Percentiles rank a stretch among this genome's conserved stretches.
Conservation (phyloP, 1,140 invertebrate genomes). For the Listronotus oregonensis region DNA sequence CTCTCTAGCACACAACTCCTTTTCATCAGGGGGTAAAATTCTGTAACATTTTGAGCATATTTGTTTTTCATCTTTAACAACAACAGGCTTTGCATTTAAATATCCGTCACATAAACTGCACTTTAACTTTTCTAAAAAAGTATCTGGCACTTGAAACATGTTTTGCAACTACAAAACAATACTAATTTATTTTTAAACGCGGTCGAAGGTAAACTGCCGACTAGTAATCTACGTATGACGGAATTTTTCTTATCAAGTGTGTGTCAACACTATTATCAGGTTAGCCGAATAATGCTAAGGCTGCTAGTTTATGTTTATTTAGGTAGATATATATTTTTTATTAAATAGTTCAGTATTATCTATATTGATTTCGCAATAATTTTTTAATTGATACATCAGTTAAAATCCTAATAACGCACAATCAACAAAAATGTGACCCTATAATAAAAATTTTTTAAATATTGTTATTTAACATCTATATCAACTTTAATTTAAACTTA, state of each 20-base stretch:
- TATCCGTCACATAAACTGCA: constrained; percentile 24
- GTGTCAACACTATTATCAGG: constrained; percentile 19
- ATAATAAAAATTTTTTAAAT: no score
- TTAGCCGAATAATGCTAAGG: background rate
- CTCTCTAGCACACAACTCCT: constrained; percentile 13
- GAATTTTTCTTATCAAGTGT: constrained; percentile 16
- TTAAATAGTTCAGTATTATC: no score
- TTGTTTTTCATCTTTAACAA: constrained; percentile 16
- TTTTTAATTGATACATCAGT: no score
- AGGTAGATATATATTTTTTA: no score
- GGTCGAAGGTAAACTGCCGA: constrained; percentile 17
- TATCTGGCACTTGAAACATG: constrained; percentile 16
- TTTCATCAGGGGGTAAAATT: constrained; percentile 25
- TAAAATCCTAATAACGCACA: no score
- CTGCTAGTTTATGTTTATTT: background rate
- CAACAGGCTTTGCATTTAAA: constrained; percentile 19
- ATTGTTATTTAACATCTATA: no score
- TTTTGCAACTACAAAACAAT: background rate
- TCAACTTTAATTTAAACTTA: no score
- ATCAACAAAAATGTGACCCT: no score
- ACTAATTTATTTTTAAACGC: constrained; percentile 31
- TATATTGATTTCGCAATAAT: no score
- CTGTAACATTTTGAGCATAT: constrained; percentile 31
- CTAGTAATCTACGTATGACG: constrained; percentile 16
- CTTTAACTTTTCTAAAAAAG: constrained; percentile 17